Conservation (phyloP, 2,797 vertebrate genomes). For the Ateles fusciceps region DNA sequence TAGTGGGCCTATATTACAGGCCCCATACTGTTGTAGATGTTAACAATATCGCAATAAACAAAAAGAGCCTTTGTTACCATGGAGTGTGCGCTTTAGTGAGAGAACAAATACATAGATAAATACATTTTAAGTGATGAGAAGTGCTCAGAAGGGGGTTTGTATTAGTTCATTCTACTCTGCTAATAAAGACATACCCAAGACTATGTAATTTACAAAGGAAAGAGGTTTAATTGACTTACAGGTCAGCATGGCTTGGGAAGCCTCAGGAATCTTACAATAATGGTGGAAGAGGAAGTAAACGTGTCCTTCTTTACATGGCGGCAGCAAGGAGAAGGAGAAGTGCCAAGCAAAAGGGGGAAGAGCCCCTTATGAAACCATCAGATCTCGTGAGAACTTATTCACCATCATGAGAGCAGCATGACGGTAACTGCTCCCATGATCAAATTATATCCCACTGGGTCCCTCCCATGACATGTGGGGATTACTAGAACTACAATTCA, state of each 20-base stretch:
- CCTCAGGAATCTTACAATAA: background rate
- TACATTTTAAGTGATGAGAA: background rate
- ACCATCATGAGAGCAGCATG: background rate
- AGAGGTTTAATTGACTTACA: background rate
- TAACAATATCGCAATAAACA: background rate
- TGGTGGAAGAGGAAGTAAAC: background rate
- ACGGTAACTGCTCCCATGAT: background rate
- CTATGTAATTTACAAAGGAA: background rate
- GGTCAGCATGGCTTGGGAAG: background rate
- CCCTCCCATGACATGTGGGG: background rate
- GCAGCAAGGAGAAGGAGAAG: background rate
- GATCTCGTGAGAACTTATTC: background rate
- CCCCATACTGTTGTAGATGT: background rate
- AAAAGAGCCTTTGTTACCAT: background rate
- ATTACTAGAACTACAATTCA: background rate
- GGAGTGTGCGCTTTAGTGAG: too few species aligned
- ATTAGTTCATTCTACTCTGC: background rate
- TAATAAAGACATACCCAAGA: background rate
- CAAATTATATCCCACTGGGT: background rate
- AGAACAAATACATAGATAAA: background rate
- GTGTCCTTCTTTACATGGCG: background rate
- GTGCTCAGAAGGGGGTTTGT: background rate
- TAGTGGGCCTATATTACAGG: background rate
- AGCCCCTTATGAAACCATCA: background rate
- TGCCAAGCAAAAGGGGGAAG: background rate